Percentiles rank a stretch among this genome's conserved stretches.
phyloP scores from a whole-genome alignment of 2,113 vertebrate genomes.

The Alectura lathami region DNA sequence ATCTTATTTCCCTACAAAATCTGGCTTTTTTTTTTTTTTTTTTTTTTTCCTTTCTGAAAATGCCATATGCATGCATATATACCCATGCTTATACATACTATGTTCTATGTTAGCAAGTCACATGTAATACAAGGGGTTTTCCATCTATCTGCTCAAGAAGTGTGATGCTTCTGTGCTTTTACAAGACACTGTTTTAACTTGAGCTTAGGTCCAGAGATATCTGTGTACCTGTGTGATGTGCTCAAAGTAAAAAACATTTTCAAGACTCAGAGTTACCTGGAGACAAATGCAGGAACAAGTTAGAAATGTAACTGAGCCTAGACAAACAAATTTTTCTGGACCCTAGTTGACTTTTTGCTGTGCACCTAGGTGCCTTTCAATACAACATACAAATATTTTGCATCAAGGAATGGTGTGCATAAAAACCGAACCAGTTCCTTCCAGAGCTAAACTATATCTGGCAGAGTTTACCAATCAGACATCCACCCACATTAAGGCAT shows the following conservation, averaged over 20 bases:
- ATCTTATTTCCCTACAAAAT: neutral
- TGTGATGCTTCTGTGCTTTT: neutral
- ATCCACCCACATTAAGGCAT: constrained; percentile 40
- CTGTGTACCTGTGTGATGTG: neutral
- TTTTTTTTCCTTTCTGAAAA: neutral
- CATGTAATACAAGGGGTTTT: neutral
- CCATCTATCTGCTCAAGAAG: neutral
- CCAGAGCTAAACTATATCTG: neutral
- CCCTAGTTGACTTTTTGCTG: neutral
- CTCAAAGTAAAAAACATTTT: neutral
- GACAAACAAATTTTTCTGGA: neutral
- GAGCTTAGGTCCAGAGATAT: neutral
- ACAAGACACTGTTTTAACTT: neutral
- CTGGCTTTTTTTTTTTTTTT: fast-evolving
- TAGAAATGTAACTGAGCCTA: neutral
- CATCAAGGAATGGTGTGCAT: neutral
- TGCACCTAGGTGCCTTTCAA: neutral
- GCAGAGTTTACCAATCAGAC: constrained; percentile 26
- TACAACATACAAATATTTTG: neutral
- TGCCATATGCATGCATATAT: neutral
- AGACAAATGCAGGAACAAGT: neutral
- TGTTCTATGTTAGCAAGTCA: neutral
- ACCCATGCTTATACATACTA: neutral
- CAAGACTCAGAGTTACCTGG: neutral
- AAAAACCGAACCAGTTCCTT: neutral